Evolutionary conservation across 1,140 invertebrate species (phyloP), one percentile per base, ranked within the genome.

Genomic region (Zaprionus tsacasi): DNA sequence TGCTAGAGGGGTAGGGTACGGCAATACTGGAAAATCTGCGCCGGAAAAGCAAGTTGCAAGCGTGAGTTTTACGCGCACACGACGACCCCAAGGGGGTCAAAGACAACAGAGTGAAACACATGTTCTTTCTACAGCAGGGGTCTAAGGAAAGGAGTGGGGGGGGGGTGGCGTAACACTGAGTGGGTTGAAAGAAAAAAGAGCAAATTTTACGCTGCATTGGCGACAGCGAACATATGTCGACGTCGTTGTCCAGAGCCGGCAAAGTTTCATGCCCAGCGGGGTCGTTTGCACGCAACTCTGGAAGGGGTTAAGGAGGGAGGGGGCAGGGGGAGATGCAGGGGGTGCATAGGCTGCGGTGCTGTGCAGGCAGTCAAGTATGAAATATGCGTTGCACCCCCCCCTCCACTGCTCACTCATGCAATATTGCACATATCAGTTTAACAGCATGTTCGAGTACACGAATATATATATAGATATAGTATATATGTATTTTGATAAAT

Each of bases 151-250:
- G 6, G 12, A 48, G 33, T 11, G 3, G 3, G 21, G 12, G 13
- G 6, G 40, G 48, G 4, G 5, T 6, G 38, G 21, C 30, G 30
- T n/a, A 10, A 6, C 7, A 13, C 12, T 13, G 25, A 36, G 25
- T 33, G 66, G 57, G 52, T 11, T 45, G 15, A 6, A 60, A 65
- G 21, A 60, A 65, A 61, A 74, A 72, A 78, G 58, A 71, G 67
- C 54, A 68, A 71, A 76, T 79, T 76, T 72, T 69, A 79, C 74
- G 77, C 77, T 76, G 73, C 74, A 79, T 76, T 79, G 77, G 74
- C 73, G 77, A 79, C 77, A 79, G 58, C 73, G 50, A 79, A 79
- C 73, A 79, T 79, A 79, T 79, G 77, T 79, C 69, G 65, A 48
- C 36, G 69, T 74, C 57, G 55, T 30, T 30, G 27, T 4, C 27